Base-by-base conservation (phyloP, 2,113 vertebrate species). In the Meleagris gallopavo region DNA sequence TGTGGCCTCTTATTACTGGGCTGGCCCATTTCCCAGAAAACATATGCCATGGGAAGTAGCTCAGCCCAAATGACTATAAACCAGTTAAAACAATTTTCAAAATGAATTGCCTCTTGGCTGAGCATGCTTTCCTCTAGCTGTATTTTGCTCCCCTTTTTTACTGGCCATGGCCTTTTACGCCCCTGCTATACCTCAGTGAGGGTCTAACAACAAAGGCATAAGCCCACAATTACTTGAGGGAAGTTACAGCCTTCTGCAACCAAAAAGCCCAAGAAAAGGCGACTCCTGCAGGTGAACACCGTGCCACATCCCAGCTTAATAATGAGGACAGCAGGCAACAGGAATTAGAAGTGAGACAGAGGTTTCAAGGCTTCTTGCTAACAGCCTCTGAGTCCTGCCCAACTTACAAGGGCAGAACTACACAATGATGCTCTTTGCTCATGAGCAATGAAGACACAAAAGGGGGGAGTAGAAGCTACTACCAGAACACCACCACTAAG, bases 1-100 rank as follows among this genome's bases (percentile, higher is more conserved):
- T 43, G 58, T 36, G 62, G 32, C 87, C 54, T 85, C 52, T 90
- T 43, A 41, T 71, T 57, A 86, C 21, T 43, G n/a, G 84, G 46
- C 70, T 87, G 74, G 81, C 73, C 40, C 13, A 72, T n/a, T 82
- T 86, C 83, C 80, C 61, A 78, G 77, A 43, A 82, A 78, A 78
- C 69, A 88, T 71, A 48, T 41, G 72, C 19, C 41, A 66, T 7
- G 36, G 64, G 61, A 88, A 95, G 58, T 1, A 95, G 19, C 57
- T 93, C 78, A 87, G 43, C 89, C 54, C 48, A 85, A 87, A 69
- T 73, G 46, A 67, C 54, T 69, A 62, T 29, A 89, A 86, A 85
- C 3, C 15, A 79, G 67, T 76, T 78, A 69, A 82, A 84, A 72
- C 4, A 10, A 14, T 8, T 88, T 83, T 77, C 41, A 19, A 60